Percentiles rank a stretch among this genome's conserved stretches.
phyloP scores from a whole-genome alignment of 1,140 invertebrate species.

The Elymnias hypermnestra region DNA sequence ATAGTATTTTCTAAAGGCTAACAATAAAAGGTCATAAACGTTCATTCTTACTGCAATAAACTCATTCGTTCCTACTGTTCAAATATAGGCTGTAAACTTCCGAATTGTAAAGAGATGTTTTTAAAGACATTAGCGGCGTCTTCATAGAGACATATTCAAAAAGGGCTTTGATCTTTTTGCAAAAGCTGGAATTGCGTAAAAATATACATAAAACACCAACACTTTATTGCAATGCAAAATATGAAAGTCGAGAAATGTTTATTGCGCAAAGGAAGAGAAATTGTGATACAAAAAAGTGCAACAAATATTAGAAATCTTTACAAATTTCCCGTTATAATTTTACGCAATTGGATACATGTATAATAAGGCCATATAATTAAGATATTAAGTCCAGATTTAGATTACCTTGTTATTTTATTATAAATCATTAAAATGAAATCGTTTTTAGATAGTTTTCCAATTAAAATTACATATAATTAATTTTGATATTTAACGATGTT shows the following conservation, averaged over 20 bases:
- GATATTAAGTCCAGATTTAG: no score
- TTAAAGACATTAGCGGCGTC: slow-evolving; percentile 45
- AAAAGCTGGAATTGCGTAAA: slow-evolving; percentile 38
- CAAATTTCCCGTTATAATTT: no score
- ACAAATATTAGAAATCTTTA: no score
- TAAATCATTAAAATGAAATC: no score
- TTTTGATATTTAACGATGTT: no score
- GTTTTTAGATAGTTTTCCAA: no score
- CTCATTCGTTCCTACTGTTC: slow-evolving; percentile 59
- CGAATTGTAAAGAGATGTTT: slow-evolving; percentile 48
- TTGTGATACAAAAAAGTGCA: slow-evolving; percentile 27
- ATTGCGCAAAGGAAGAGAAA: slow-evolving; percentile 52
- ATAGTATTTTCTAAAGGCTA: slow-evolving; percentile 26
- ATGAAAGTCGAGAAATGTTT: slow-evolving; percentile 47
- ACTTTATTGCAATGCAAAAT: slow-evolving; percentile 27
- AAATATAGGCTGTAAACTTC: slow-evolving; percentile 50
- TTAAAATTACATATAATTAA: no score
- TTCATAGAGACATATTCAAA: slow-evolving; percentile 23
- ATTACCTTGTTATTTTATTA: no score
- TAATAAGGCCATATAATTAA: no score
- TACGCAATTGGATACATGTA: no score
- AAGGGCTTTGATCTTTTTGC: slow-evolving; percentile 31
- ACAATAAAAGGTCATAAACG: slow-evolving; percentile 49
- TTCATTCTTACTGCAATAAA: slow-evolving; percentile 55
- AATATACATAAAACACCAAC: slow-evolving; percentile 22